These are phyloP conservation scores for Masnerella sp. DNA, from an alignment of 2,888 invertebrate genomes.

Conservation along the genomic window DNA sequence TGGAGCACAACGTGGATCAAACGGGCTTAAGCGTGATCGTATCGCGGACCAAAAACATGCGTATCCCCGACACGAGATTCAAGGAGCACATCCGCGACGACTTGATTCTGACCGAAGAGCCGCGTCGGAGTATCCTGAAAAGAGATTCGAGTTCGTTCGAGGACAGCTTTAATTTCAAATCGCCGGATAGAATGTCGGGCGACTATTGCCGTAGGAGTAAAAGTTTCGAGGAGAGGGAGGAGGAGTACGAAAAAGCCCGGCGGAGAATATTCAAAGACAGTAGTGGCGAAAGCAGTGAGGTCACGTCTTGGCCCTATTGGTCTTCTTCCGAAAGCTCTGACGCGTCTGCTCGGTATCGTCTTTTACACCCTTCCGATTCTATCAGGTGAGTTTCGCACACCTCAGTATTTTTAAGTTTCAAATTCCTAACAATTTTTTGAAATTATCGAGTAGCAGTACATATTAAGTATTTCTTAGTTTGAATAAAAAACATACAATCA, in stretches of 20 bases:
- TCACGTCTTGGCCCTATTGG: constrained; percentile 75
- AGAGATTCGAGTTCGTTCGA: constrained; percentile 90
- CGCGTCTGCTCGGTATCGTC: constrained; percentile 71
- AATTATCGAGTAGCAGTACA: no score
- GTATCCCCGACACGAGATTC: constrained; percentile 85
- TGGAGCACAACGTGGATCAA: constrained; percentile 95
- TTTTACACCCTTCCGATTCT: constrained; percentile 72
- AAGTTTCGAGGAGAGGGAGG: constrained; percentile 94
- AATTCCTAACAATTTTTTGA: no score
- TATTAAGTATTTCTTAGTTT: no score
- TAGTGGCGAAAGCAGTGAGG: constrained; percentile 72
- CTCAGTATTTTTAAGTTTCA: no score
- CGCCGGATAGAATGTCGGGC: constrained; percentile 82
- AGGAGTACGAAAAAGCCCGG: constrained; percentile 91
- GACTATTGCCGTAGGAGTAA: constrained; percentile 86
- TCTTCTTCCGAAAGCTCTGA: constrained; percentile 75
- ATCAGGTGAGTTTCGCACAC: constrained; percentile 64
- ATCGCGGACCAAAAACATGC: constrained; percentile 86
- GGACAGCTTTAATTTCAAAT: constrained; percentile 80
- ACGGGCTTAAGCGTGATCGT: constrained; percentile 89
- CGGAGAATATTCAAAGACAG: constrained; percentile 88
- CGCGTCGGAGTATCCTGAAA: constrained; percentile 88
- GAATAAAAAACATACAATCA: no score
- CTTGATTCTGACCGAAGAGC: constrained; percentile 82
- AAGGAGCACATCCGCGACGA: constrained; percentile 85